Conservation (phyloP, 2,113 vertebrate genomes). For the Xyliphius kryptos region DNA sequence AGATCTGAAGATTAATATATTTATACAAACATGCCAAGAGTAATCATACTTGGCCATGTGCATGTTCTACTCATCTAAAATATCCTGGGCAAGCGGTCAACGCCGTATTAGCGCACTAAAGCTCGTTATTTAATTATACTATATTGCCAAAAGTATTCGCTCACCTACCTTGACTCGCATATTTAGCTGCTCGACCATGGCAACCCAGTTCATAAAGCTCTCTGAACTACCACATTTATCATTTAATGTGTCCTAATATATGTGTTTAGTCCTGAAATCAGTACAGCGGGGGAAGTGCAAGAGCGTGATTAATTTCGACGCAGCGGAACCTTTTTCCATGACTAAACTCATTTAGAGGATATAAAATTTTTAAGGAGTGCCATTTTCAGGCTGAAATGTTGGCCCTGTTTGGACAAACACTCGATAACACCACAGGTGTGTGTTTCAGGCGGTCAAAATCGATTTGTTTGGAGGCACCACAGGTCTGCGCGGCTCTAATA, state of each 20-base stretch:
- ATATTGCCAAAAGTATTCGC: too few species aligned
- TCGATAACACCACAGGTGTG: conserved; percentile 29
- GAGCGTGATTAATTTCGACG: conserved; percentile 31
- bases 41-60: conserved; percentile 20
- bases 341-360: conserved; percentile 47
- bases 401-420: conserved; percentile 27
- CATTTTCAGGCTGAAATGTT: conserved; percentile 32
- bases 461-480: conserved; percentile 37
- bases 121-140: too few species aligned
- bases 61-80: too few species aligned
- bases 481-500: conserved; percentile 27
- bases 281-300: conserved; percentile 1
- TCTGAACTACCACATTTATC: conserved; percentile 12
- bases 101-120: too few species aligned
- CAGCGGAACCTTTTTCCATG: conserved; percentile 36
- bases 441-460: conserved; percentile 27
- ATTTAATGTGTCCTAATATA: conserved; percentile 27
- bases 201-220: too few species aligned
- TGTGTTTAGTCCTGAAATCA: conserved; percentile 16
- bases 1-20: too few species aligned
- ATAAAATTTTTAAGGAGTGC: conserved; percentile 53
- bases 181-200: too few species aligned
- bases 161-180: too few species aligned
- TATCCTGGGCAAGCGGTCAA: too few species aligned
- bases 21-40: conserved; percentile 1